Evolutionary conservation across 2,888 invertebrate genomes (phyloP), one percentile per base, ranked within the genome.

Genomic region (Endomychus coccineus): DNA sequence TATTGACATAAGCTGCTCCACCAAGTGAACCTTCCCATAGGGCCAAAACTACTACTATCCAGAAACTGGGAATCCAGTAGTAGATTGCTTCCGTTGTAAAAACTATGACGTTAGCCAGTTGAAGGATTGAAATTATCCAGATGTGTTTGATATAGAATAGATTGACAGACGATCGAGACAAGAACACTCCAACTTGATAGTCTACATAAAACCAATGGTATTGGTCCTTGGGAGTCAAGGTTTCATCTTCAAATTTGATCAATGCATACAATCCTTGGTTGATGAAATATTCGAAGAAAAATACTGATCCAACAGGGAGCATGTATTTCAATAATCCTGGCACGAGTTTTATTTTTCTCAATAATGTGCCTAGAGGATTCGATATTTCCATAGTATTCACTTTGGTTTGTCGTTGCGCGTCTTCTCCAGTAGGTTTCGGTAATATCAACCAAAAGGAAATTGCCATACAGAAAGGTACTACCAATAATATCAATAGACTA

Each of bases 201-300:
- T 77, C 74, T 4, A 84, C 83, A 59, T 86, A 83, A 28, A 83
- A 75, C 86, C 87, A 87, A 43, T 85, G 71, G 54, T 89, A 89
- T 56, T 88, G 87, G 2, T 73, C 69, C 2, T 63, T 57, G 46
- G 74, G 71, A 24, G 66, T 61, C 36, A 84, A 50, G 64, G 72
- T 74, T 15, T 70, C 73, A 30, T 70, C 62, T 39, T 77, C 68
- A 53, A 77, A 83, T 54, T 77, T 74, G 7, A 82, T 65, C 40
- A 84, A 58, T 55, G 84, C 84, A 50, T 76, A 81, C 71, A 85
- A 55, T 42, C 87, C 88, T 62, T 89, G 88, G 64, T 89, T 89
- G 47, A 89, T 89, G 55, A 86, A 84, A 63, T 89, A 89, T 56
- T 89, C 88, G 47, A 83, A 83, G 46, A 85, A 71, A 57, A 88